Conservation (phyloP, 1,140 invertebrate genomes). For the Apis laboriosa region DNA sequence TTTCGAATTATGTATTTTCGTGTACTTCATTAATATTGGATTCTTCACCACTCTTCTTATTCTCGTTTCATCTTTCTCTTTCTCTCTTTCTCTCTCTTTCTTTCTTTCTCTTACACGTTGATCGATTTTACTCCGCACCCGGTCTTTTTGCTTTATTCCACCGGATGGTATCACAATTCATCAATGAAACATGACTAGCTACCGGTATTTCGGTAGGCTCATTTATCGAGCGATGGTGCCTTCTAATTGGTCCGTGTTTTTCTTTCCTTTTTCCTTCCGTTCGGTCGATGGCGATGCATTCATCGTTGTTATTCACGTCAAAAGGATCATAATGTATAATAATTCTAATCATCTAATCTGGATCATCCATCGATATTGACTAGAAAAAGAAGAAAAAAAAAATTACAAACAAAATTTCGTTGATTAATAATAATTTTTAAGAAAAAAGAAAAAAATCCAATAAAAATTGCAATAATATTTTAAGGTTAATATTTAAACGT, state of each 20-base stretch:
- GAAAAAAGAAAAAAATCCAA: too few species aligned
- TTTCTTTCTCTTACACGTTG: conserved; percentile 21
- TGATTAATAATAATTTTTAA: too few species aligned
- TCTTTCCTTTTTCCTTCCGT: conserved; percentile 16
- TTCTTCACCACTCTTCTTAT: background rate
- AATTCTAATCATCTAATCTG: too few species aligned
- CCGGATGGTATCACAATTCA: conserved; percentile 41
- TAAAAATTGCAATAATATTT: too few species aligned
- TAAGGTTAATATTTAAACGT: too few species aligned
- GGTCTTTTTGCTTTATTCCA: conserved; percentile 35
- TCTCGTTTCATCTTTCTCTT: background rate
- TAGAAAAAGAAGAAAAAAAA: too few species aligned
- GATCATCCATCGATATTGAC: too few species aligned
- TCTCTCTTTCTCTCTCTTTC: background rate
- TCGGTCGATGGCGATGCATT: conserved; percentile 27
- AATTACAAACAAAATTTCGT: too few species aligned
- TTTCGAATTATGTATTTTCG: background rate
- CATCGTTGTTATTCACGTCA: background rate
- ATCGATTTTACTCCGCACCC: background rate
- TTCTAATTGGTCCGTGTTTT: conserved; percentile 37
- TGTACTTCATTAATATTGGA: conserved; percentile 9
- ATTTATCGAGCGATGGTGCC: conserved; percentile 35
- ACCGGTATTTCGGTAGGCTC: conserved; percentile 39
- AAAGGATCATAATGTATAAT: background rate
- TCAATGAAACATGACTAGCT: conserved; percentile 52